Conservation (phyloP, 2,113 vertebrate genomes). For the Arenaria interpres region DNA sequence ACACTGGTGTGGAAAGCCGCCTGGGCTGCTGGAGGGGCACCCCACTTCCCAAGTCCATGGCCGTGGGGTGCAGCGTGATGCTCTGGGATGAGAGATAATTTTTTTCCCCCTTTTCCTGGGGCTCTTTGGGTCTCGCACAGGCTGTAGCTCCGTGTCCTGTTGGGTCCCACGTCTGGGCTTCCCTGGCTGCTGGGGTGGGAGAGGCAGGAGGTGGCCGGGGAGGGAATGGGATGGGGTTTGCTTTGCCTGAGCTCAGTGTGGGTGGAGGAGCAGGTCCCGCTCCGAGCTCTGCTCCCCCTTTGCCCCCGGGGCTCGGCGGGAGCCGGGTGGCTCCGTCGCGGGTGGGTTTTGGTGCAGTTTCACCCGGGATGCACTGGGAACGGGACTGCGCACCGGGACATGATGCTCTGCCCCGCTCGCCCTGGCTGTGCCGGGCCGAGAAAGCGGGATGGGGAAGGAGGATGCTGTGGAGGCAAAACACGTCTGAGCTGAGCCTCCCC, state of each 20-base stretch:
- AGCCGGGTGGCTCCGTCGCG: not conserved
- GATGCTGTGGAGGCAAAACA: not conserved
- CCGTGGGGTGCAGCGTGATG: not conserved
- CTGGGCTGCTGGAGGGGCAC: not conserved
- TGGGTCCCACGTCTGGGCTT: not conserved
- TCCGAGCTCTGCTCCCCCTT: accelerated
- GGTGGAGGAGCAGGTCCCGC: not conserved
- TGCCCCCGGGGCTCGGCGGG: not conserved
- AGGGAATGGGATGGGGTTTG: not conserved
- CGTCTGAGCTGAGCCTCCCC: not conserved
- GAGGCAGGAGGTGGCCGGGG: not conserved
- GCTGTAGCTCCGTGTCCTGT: not conserved
- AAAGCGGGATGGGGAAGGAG: not conserved
- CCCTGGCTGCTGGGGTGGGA: not conserved
- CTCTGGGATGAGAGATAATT: not conserved
- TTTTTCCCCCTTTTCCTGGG: not conserved
- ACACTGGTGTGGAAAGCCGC: not conserved
- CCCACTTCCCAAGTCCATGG: not conserved
- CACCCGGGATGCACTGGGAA: not conserved
- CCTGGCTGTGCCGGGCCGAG: not conserved
- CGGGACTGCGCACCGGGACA: accelerated
- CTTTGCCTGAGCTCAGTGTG: accelerated
- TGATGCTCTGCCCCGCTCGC: accelerated
- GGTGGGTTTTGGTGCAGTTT: not conserved
- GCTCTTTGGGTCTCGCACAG: not conserved